Evolutionary conservation across 2,113 vertebrate genomes (phyloP), one percentile per base, ranked within the genome.

Genomic region (Turnix velox): DNA sequence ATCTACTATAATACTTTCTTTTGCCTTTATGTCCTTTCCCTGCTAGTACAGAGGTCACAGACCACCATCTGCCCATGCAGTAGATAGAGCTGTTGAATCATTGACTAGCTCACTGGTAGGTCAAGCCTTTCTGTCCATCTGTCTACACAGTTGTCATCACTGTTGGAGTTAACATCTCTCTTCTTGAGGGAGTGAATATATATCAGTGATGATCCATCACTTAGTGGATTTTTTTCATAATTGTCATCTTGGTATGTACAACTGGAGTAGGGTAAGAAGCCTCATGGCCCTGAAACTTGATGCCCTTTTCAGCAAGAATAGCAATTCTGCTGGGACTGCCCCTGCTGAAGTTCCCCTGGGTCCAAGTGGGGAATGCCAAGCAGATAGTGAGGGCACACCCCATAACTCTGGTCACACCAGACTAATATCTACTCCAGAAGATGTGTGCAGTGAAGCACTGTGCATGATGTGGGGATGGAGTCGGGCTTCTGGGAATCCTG

Each of bases 321-420:
- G 31, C 61, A 69, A 5, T 73, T 73, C 0, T 5, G 6, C 28
- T 84, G 27, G 14, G 22, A 43, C 18, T 61, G 24, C 18, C 35
- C 43, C 23, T 10, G 3, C 42, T 54, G 61, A 54, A 54, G 28
- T 25, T 93, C 10, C 30, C 8, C 0, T 5, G 24, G 65, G 25
- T 66, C 8, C n/a, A 33, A n/a, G 37, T n/a, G 66, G 51, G 55
- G 58, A 57, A 52, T 58, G 8, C 25, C 13, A 19, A 46, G 57
- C 48, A 65, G 48, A n/a, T 20, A 6, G 19, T 12, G 20, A 72
- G 45, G 3, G 13, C 20, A 8, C 14, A 22, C 14, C 0, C 27
- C 4, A 0, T 48, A 40, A 14, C 46, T 45, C 28, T 54, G 35
- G 0, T n/a, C 8, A 4, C 11, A 1, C 3, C 28, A 55, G 14